Conservation (phyloP, 1,140 invertebrate genomes). For the Cephus cinctus region DNA sequence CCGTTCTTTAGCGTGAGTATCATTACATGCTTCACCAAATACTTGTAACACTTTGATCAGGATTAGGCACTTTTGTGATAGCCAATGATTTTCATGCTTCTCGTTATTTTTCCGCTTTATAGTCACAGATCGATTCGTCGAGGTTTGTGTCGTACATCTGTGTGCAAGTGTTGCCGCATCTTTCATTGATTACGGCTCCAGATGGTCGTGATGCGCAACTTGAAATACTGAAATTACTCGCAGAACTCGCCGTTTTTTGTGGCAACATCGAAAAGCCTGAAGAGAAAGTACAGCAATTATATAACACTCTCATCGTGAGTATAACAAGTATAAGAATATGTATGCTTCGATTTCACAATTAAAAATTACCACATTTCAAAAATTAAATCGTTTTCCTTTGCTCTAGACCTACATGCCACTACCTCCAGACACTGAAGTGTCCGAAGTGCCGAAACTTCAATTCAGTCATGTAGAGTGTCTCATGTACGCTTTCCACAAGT, state of each 20-base stretch:
- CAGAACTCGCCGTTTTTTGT: conserved; percentile 78
- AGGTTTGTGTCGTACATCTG: conserved; percentile 86
- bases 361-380: background rate
- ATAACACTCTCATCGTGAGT: conserved; percentile 77
- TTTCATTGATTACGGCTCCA: conserved; percentile 57
- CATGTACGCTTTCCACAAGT: conserved; percentile 83
- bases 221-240: conserved; percentile 83
- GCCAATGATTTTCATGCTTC: too few relatives aligned
- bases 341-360: background rate
- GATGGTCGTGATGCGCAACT: conserved; percentile 73
- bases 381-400: conserved; percentile 18
- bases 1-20: conserved; percentile 84
- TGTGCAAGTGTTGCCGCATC: conserved; percentile 74
- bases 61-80: too few relatives aligned
- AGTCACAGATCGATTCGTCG: conserved; percentile 86
- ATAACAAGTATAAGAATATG: conserved; percentile 23
- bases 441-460: conserved; percentile 72
- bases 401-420: conserved; percentile 74
- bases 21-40: conserved; percentile 4
- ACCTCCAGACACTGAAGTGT: conserved; percentile 69
- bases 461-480: conserved; percentile 94
- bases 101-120: conserved; percentile 42
- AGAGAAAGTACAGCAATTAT: conserved; percentile 73
- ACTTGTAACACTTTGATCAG: too few relatives aligned
- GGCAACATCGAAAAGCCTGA: conserved; percentile 74